These are phyloP conservation scores for Gonatopus flavifemur DNA, from an alignment of 1,140 invertebrate genomes.

Conservation along the genomic window DNA sequence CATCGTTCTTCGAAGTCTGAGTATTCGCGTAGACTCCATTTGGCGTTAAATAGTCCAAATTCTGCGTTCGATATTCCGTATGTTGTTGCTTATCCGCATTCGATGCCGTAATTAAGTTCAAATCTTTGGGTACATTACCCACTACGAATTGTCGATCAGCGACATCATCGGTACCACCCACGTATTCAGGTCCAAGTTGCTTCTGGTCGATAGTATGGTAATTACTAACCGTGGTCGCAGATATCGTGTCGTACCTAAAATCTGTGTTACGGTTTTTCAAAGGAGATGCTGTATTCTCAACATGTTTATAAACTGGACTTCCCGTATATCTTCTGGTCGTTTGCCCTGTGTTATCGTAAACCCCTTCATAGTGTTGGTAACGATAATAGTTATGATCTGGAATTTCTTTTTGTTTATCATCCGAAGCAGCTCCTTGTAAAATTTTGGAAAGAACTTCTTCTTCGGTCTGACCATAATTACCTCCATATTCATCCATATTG, in stretches of 20 bases:
- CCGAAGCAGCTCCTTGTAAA: conserved; percentile 58
- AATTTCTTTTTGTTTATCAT: conserved; percentile 34
- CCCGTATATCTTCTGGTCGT: conserved; percentile 28
- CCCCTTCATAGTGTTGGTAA: conserved; percentile 36
- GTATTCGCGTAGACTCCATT: conserved; percentile 12
- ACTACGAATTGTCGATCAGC: conserved; percentile 50
- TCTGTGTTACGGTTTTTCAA: conserved; percentile 47
- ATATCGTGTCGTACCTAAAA: conserved; percentile 44
- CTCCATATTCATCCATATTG: conserved; percentile 67
- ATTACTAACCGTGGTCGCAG: conserved; percentile 38
- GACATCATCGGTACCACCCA: conserved; percentile 13
- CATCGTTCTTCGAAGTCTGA: conserved; percentile 20
- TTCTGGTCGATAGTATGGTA: conserved; percentile 42
- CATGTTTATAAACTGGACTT: conserved; percentile 35
- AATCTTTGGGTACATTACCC: conserved; percentile 50
- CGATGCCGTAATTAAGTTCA: neutral
- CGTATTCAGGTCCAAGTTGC: conserved; percentile 24
- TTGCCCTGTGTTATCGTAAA: conserved; percentile 30
- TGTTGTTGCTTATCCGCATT: conserved; percentile 29
- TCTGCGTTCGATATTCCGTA: conserved; percentile 30
- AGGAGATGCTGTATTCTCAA: conserved; percentile 33
- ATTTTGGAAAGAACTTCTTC: conserved; percentile 75
- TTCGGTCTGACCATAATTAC: conserved; percentile 66
- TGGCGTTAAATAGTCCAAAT: no score
- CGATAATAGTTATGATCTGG: conserved; percentile 40